phyloP scores from a whole-genome alignment of 2,797 vertebrate genomes.

The Hippoglossus hippoglossus region DNA sequence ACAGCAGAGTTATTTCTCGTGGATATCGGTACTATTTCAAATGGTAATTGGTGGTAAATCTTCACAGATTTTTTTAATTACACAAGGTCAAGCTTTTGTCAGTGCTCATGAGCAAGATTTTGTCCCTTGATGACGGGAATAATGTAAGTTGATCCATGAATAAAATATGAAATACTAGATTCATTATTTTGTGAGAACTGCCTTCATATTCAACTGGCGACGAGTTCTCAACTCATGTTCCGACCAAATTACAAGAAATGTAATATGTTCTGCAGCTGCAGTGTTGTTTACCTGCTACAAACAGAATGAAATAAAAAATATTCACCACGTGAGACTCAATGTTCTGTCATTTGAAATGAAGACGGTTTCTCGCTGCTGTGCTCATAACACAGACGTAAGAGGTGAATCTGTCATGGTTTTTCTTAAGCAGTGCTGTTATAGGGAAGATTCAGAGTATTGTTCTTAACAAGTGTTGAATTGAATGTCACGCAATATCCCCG shows the following conservation, averaged over 20 bases:
- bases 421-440: slow-evolving; percentile 12
- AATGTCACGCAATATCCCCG: slow-evolving; percentile 5
- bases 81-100: slow-evolving; percentile 63
- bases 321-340: slow-evolving; percentile 40
- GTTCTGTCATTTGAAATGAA: slow-evolving; percentile 49
- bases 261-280: slow-evolving; percentile 49
- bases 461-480: background rate
- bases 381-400: slow-evolving; percentile 27
- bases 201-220: slow-evolving; percentile 47
- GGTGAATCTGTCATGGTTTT: slow-evolving; percentile 31
- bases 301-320: slow-evolving; percentile 47
- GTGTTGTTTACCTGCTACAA: slow-evolving; percentile 51
- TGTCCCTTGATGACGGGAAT: slow-evolving; percentile 44
- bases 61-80: slow-evolving; percentile 55
- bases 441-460: slow-evolving; percentile 13
- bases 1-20: slow-evolving; percentile 58
- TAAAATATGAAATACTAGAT: slow-evolving; percentile 57
- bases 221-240: slow-evolving; percentile 31
- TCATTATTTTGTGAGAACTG: slow-evolving; percentile 39
- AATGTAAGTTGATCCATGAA: slow-evolving; percentile 53
- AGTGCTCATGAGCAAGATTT: slow-evolving; percentile 36
- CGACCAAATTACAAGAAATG: slow-evolving; percentile 40
- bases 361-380: slow-evolving; percentile 12
- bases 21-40: slow-evolving; percentile 52
- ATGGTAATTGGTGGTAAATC: slow-evolving; percentile 64